Percentiles rank a stretch among this genome's conserved stretches.
phyloP scores from a whole-genome alignment of 1,140 invertebrate genomes.

The Sitophilus oryzae region DNA sequence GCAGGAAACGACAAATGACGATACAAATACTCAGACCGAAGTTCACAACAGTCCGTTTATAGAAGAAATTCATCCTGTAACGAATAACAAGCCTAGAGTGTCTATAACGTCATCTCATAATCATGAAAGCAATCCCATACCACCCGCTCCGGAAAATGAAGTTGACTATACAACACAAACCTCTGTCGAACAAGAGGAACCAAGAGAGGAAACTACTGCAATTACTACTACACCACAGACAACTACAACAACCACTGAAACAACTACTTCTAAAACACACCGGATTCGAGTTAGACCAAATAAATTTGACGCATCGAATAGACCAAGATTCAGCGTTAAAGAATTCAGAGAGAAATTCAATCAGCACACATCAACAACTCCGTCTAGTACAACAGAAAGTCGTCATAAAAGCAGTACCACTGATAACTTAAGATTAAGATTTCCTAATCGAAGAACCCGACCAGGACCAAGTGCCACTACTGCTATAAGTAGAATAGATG shows the following conservation, averaged over 20 bases:
- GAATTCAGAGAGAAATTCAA: constrained; percentile 50
- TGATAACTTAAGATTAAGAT: constrained; percentile 42
- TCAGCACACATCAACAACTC: constrained; percentile 46
- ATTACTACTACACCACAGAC: constrained; percentile 18
- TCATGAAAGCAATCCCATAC: constrained; percentile 4
- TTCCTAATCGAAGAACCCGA: constrained; percentile 32
- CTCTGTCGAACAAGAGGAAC: not conserved
- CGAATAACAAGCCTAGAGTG: not conserved
- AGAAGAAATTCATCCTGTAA: constrained; percentile 9
- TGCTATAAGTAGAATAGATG: constrained; percentile 13
- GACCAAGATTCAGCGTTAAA: constrained; percentile 56
- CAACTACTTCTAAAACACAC: constrained; percentile 37
- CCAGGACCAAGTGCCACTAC: constrained; percentile 14
- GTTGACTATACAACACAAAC: constrained; percentile 28
- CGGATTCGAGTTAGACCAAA: constrained; percentile 39
- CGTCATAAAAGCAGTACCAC: constrained; percentile 26
- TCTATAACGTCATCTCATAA: constrained; percentile 2
- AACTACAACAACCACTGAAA: constrained; percentile 16
- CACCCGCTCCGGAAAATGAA: constrained; percentile 35
- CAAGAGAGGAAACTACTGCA: constrained; percentile 20
- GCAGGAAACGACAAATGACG: not conserved
- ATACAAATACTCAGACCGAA: not conserved
- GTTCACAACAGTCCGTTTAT: constrained; percentile 12
- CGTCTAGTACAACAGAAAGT: constrained; percentile 44
- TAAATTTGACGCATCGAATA: constrained; percentile 39